These are phyloP conservation scores for Chamaetylas fuelleborni DNA, from an alignment of 2,113 vertebrate genomes.

Conservation along the genomic window DNA sequence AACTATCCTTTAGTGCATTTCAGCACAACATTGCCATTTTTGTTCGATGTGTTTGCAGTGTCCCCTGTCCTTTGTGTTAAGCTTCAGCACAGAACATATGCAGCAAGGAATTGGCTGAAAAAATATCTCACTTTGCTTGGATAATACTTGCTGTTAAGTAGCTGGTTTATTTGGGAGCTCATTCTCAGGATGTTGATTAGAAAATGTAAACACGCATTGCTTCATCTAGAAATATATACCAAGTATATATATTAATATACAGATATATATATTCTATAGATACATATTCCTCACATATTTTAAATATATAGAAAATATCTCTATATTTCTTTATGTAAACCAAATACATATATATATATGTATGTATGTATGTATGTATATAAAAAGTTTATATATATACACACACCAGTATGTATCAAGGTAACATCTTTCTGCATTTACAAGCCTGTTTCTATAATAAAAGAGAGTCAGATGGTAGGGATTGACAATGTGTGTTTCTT, in stretches of 20 bases:
- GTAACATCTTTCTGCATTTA: not conserved
- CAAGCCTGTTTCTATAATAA: not conserved
- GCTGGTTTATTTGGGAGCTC: not conserved
- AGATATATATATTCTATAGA: not conserved
- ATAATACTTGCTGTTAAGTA: not conserved
- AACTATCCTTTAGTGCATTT: slow-evolving; percentile 47
- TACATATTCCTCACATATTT: no score
- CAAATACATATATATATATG: not conserved
- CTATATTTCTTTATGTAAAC: not conserved
- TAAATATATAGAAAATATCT: not conserved
- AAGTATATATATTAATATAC: not conserved
- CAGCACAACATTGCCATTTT: slow-evolving; percentile 49
- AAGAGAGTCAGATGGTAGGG: not conserved
- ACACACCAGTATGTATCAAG: not conserved
- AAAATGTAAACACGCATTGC: not conserved
- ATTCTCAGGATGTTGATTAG: not conserved
- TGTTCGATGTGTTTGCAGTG: not conserved
- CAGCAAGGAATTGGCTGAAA: not conserved
- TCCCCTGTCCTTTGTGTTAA: not conserved
- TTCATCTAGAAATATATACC: not conserved
- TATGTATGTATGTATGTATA: no score
- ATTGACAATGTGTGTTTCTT: not conserved
- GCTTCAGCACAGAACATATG: not conserved
- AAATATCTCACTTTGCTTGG: not conserved
- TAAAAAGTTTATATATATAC: not conserved